Base-by-base conservation (phyloP, 2,888 invertebrate genomes). In the Crossocerus cetratus region DNA sequence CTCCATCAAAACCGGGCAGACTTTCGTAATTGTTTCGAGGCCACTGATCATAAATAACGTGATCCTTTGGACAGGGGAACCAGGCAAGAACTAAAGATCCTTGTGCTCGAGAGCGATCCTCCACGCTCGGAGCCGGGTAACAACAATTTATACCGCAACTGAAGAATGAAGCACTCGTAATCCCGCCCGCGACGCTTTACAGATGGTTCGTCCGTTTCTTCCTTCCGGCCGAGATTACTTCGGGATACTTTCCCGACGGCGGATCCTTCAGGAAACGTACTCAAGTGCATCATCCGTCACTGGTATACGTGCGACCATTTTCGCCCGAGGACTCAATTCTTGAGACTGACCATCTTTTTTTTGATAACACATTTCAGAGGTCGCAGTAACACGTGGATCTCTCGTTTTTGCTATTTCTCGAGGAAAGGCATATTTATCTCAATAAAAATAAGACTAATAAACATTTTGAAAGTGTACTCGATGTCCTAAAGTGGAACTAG, bases 141-240 rank as follows among this genome's bases (percentile, higher is more conserved):
- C 77, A 65, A 66, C 76, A 76, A 78, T 78, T 78, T 78, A 77
- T 74, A 65, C 66, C 72, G 60, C 65, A 63, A 53, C 63, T 66
- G 16, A 53, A 43, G 55, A 66, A 54, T 13, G 74, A 64, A 70
- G 71, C 65, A 73, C 76, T 68, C 65, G 70, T 73, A 78, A 78
- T 68, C 70, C 62, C 71, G 67, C 54, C 43, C 56, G 71, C 57
- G 80, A 78, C 80, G 70, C 68, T 44, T 76, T 77, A 82, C 79
- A 65, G 79, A 81, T 77, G 74, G 73, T 72, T 74, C 58, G 77
- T 58, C 76, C 76, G 54, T 68, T 66, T 62, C 2, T 43, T 62
- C 58, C 66, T 70, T 65, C 72, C 74, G 65, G 62, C 60, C 65
- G 14, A 60, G 66, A 71, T 74, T 76, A 71, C 64, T 69, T 69